Percentiles rank a stretch among this genome's conserved stretches.
Conservation (phyloP, 1,140 invertebrate species). For the Hyles vespertilio region DNA sequence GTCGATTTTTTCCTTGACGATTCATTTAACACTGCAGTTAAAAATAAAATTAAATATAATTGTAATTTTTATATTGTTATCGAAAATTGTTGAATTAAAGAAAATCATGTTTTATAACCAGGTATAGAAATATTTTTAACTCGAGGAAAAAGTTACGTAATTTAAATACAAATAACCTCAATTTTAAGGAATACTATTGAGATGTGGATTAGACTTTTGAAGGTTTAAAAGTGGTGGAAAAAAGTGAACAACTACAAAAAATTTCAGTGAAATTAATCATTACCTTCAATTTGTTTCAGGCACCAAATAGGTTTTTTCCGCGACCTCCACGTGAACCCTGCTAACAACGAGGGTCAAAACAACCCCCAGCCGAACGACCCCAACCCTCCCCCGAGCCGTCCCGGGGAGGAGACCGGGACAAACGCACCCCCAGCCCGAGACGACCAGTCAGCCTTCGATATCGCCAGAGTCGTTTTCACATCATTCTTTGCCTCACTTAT, state of each 20-base stretch:
- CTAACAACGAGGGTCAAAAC: conserved; percentile 49
- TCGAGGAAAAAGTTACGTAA: no score
- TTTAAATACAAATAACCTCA: no score
- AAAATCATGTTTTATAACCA: no score
- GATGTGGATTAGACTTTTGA: no score
- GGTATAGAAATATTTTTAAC: no score
- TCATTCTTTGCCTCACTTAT: conserved; percentile 87
- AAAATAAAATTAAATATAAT: no score
- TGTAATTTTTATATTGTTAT: no score
- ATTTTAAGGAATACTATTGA: no score
- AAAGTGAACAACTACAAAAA: not conserved
- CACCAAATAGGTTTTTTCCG: conserved; percentile 83
- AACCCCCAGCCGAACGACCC: conserved; percentile 13
- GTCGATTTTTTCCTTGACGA: no score
- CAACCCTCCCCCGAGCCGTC: conserved; percentile 11
- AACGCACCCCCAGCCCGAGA: conserved; percentile 3
- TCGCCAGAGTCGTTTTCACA: conserved; percentile 85
- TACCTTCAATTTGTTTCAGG: conserved; percentile 52
- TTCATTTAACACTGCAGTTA: no score
- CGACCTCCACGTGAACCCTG: conserved; percentile 63
- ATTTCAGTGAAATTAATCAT: not conserved
- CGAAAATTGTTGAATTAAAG: no score
- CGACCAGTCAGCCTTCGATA: conserved; percentile 78
- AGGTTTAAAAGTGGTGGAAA: not conserved
- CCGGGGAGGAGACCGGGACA: conserved; percentile 50